Base-by-base conservation (phyloP, 2,113 vertebrate genomes). In the Nesospiza acunhae region DNA sequence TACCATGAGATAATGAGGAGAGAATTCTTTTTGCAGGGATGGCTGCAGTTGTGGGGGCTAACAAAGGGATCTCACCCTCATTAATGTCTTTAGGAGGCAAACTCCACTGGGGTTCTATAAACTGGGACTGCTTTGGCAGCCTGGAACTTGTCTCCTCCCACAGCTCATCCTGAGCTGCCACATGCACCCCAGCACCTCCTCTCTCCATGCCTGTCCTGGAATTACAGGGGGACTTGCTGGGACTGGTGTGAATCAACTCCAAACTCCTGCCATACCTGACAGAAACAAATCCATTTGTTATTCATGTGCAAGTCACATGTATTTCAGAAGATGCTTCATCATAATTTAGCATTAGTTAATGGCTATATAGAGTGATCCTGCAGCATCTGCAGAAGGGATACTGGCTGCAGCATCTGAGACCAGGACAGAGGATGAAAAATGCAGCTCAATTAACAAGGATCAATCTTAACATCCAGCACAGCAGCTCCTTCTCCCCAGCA, bases 261-360 rank as follows among this genome's bases (percentile, higher is more conserved):
- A 26, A 73, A 58, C 77, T 33, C 3, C 20, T 37, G 89, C 62
- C 87, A 63, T 62, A 90, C 63, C 93, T 86, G 91, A 90, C 81
- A 89, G 89, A 81, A 84, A 91, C 46, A 87, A 82, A 74, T 87
- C 94, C 72, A 69, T 90, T 93, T 74, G 47, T 94, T 95, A 95
- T 88, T 91, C 96, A 50, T 81, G 77, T 33, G 91, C 94, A 60
- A 93, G 95, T 90, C 97, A 87, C 87, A 87, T 1, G 6, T 50
- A 41, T 63, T 97, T 87, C 94, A 95, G 95, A 92, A 97, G 96
- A 73, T 94, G 90, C 81, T 89, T 90, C 94, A 87, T 82, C 94
- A 95, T 92, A 72, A 97, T 95, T 97, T 93, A 96, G 73, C 94
- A 37, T 94, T 90, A 90, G 87, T 96, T 97, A 97, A 97, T 79